Percentiles rank a stretch among this genome's conserved stretches.
These are phyloP conservation scores for Aculops lycopersici DNA, from an alignment of 1,140 invertebrate genomes.

Conservation along the genomic window DNA sequence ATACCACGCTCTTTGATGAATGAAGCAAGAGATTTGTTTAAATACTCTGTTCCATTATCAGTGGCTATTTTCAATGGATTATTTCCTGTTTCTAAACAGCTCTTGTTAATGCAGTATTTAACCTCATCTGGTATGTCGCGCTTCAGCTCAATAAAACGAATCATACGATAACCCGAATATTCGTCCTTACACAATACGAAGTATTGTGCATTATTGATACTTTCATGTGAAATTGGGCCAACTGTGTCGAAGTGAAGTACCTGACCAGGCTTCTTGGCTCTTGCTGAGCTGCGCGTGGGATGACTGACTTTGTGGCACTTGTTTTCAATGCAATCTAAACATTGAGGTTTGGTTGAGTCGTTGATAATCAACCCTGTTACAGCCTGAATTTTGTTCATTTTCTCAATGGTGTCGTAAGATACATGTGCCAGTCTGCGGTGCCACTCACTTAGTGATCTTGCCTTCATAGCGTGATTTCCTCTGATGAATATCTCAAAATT, in stretches of 20 bases:
- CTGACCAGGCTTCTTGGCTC: background rate
- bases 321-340: background rate
- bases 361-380: background rate
- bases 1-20: constrained; percentile 3
- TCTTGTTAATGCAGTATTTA: background rate
- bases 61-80: background rate
- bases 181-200: background rate
- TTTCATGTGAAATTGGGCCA: background rate
- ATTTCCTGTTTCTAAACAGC: background rate
- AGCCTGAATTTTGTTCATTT: background rate
- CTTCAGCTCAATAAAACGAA: background rate
- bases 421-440: background rate
- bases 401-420: background rate
- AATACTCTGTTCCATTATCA: constrained; percentile 8
- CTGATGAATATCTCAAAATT: background rate
- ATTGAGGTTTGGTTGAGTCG: background rate
- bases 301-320: background rate
- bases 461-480: background rate
- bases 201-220: background rate
- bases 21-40: constrained; percentile 1
- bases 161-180: background rate
- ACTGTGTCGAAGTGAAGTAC: background rate
- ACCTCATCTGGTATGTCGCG: background rate
- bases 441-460: background rate
- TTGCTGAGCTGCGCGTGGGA: background rate